Percentiles rank a stretch among this genome's conserved stretches.
These are phyloP conservation scores for Philereme transversata DNA, from an alignment of 2,888 invertebrate species.

Conservation along the genomic window DNA sequence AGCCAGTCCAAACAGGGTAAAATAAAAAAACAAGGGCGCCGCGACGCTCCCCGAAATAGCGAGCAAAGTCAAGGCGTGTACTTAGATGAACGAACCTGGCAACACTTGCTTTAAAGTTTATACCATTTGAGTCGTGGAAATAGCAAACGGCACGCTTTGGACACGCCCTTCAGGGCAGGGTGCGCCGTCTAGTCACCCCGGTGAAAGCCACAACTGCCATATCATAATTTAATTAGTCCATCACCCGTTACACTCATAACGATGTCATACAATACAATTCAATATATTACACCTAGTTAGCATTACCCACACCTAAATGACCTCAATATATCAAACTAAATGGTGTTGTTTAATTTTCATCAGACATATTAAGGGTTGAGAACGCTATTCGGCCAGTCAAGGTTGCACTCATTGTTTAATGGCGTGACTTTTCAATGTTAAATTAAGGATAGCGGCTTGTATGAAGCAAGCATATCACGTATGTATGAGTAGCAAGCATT, in stretches of 20 bases:
- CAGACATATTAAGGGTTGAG: constrained; percentile 37
- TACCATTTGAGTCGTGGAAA: constrained; percentile 26
- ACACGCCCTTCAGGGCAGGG: constrained; percentile 51
- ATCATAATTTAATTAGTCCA: constrained; percentile 49
- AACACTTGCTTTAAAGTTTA: constrained; percentile 46
- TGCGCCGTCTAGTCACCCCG: constrained; percentile 40
- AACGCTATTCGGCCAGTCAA: constrained; percentile 38
- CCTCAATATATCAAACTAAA: constrained; percentile 35
- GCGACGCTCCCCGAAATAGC: constrained; percentile 79
- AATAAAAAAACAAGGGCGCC: constrained; percentile 77
- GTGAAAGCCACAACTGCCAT: constrained; percentile 46
- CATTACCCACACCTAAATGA: constrained; percentile 32
- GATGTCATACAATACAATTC: constrained; percentile 18
- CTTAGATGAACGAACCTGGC: constrained; percentile 51
- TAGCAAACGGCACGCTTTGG: constrained; percentile 33
- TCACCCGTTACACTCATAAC: constrained; percentile 9
- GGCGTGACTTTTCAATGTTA: constrained; percentile 39
- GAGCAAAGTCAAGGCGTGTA: constrained; percentile 80
- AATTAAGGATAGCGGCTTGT: constrained; percentile 37
- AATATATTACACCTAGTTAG: constrained; percentile 22
- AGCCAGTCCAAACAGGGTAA: constrained; percentile 81
- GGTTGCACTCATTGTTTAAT: constrained; percentile 37
- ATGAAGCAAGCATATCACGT: constrained; percentile 58
- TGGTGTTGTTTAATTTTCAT: constrained; percentile 32
- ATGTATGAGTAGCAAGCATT: constrained; percentile 42